phyloP scores from a whole-genome alignment of 2,113 vertebrate species.

The Taxidea taxus region DNA sequence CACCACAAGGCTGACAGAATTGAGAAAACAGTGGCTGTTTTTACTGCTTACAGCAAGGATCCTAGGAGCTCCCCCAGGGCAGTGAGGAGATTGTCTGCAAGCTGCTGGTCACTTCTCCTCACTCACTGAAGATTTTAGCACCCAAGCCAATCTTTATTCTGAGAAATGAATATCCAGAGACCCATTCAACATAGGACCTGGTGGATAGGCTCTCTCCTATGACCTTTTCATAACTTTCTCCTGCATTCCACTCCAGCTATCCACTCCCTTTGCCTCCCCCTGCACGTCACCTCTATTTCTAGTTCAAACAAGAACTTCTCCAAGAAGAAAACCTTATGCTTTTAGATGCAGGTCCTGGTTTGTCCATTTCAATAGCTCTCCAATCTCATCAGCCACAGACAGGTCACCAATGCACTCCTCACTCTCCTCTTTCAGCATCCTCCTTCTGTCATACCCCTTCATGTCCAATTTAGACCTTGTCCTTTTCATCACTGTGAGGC shows the following conservation, averaged over 20 bases:
- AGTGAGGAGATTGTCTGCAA: neutral
- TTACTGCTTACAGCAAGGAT: neutral
- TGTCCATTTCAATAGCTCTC: neutral
- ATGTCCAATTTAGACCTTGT: neutral
- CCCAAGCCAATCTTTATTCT: neutral
- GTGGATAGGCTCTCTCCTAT: neutral
- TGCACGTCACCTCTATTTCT: neutral
- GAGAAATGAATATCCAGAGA: neutral
- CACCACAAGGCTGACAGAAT: neutral
- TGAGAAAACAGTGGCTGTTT: neutral
- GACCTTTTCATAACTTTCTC: neutral
- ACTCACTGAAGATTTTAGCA: neutral
- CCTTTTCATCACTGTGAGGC: neutral
- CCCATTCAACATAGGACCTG: neutral
- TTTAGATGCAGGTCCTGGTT: neutral
- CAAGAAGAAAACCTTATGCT: neutral
- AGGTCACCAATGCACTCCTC: rapidly evolving
- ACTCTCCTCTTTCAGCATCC: neutral
- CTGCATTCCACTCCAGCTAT: rapidly evolving
- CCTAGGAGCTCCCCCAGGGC: neutral
- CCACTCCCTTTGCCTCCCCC: no score
- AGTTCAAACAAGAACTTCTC: neutral
- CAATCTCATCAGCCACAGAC: neutral
- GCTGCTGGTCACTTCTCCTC: neutral
- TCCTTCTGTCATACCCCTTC: neutral